Percentiles rank a stretch among this genome's conserved stretches.
phyloP scores from a whole-genome alignment of 2,113 vertebrate genomes.

The Pan paniscus region DNA sequence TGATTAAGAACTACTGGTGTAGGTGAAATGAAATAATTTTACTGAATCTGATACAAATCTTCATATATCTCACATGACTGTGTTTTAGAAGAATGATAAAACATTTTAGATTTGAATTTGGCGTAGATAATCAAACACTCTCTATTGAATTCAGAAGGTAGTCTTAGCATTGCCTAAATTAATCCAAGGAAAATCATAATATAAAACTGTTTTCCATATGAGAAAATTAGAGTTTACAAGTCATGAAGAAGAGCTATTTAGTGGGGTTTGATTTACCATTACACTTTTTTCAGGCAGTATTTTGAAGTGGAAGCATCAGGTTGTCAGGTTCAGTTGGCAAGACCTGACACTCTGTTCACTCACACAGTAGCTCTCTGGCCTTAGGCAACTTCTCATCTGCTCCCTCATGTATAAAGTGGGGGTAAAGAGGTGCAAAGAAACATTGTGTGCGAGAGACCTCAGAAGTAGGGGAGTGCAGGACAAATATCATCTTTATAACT shows the following conservation, averaged over 20 bases:
- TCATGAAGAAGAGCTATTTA: neutral
- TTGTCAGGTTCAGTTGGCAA: neutral
- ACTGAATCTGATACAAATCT: neutral
- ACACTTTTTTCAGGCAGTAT: neutral
- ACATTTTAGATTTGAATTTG: neutral
- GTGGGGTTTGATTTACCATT: neutral
- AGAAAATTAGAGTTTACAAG: neutral
- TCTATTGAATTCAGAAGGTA: neutral
- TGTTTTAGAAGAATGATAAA: neutral
- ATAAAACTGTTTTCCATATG: neutral
- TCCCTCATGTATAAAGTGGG: neutral
- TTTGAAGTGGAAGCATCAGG: neutral
- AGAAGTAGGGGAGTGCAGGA: neutral
- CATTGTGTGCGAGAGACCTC: neutral
- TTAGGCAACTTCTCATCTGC: neutral
- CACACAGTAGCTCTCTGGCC: neutral
- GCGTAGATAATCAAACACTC: neutral
- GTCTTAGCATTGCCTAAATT: neutral
- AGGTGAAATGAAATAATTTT: neutral
- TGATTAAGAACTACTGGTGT: neutral
- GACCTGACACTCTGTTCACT: neutral
- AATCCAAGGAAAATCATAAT: neutral
- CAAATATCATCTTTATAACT: neutral
- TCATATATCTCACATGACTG: neutral
- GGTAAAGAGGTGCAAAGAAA: neutral